Base-by-base conservation (phyloP, 1,140 invertebrate genomes). In the Drosophila equinoxialis region DNA sequence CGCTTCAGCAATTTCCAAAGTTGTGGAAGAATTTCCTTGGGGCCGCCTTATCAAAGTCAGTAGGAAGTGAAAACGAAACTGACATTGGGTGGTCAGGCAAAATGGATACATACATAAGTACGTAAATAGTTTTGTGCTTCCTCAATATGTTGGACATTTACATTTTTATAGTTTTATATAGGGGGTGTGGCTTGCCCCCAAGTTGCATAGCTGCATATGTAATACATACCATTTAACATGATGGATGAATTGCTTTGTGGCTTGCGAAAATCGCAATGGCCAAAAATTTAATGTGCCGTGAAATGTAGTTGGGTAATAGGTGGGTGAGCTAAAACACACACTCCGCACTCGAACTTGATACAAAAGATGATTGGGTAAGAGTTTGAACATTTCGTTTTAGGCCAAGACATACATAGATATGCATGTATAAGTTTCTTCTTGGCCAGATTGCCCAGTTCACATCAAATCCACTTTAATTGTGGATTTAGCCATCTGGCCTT, bases 401-500 rank as follows among this genome's bases (percentile, higher is more conserved):
- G 30, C 30, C 30, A 30, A 30, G 30, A 30, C 30, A 30, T 30
- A 30, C 6, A 6, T 30, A 30, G 5, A 1, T 6, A 30, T 17
- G 17, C 26, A 30, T 30, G 4, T 2, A 51, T 11, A 17, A 45
- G 17, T 51, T 51, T 11, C 37, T 48, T 48, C 20, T 51, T 45
- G 10, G 10, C 6, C 6, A 23, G 45, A 51, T 51, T 51, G 20
- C 45, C 17, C 45, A 51, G 45, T 51, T 51, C 45, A 51, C 45
- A 51, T 35, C 55, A 33, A 58, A 30, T 57, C 13, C 5, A 35
- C 55, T 14, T 58, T 58, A 37, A 37, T 37, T 59, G 33, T 37
- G 66, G 66, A 57, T 66, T 66, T 75, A 26, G 45, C 45, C 45
- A 39, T 60, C 41, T 33, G 57, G 68, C 45, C 30, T 39, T 77